These are phyloP conservation scores for Bovichtus variegatus DNA, from an alignment of 2,797 vertebrate species.

Conservation along the genomic window DNA sequence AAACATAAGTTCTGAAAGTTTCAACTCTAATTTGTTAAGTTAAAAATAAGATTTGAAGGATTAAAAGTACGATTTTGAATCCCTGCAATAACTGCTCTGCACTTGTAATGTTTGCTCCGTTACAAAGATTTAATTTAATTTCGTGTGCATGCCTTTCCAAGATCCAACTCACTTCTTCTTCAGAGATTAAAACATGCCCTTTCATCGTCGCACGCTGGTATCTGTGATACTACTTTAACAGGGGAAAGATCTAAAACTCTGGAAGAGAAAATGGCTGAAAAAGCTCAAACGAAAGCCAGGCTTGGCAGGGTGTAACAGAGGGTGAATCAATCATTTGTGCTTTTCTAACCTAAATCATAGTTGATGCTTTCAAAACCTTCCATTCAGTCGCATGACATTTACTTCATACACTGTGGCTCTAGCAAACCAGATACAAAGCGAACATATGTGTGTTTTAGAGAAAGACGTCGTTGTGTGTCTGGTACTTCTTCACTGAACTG, in stretches of 20 bases:
- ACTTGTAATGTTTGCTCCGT: background rate
- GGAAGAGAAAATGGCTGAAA: no score
- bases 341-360: background rate
- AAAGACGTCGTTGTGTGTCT: background rate
- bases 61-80: background rate
- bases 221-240: slow-evolving; percentile 4
- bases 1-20: background rate
- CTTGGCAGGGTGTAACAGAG: background rate
- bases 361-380: background rate
- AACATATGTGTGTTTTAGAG: background rate
- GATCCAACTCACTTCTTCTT: slow-evolving; percentile 1
- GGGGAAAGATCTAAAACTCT: background rate
- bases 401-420: background rate
- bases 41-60: background rate
- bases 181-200: slow-evolving; percentile 14
- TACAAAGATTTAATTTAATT: background rate
- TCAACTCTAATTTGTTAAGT: background rate
- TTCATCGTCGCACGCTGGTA: slow-evolving; percentile 10
- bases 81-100: background rate
- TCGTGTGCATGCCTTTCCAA: background rate
- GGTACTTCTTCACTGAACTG: background rate
- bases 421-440: background rate
- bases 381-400: background rate
- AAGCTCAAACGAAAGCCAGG: background rate
- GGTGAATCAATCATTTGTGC: background rate